Evolutionary conservation across 2,888 invertebrate species (phyloP).

Genomic region (Theretra japonica): DNA sequence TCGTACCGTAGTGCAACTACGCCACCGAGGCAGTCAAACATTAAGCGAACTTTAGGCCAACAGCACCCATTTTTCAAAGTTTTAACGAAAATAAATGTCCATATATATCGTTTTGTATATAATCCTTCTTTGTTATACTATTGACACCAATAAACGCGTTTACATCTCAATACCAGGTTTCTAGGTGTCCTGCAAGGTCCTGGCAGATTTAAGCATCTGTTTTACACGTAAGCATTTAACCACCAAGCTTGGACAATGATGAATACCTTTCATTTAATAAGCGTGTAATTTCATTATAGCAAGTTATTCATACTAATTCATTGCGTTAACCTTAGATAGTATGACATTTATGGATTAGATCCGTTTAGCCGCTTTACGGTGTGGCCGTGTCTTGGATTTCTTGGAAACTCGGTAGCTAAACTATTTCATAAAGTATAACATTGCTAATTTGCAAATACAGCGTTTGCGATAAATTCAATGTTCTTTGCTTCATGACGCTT

Average conservation of each 20-base stretch:
- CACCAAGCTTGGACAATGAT: not conserved
- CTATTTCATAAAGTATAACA: constrained; percentile 9
- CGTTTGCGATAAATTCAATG: too few species aligned
- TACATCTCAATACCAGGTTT: not conserved
- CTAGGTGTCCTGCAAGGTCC: not conserved
- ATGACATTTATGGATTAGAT: constrained; percentile 25
- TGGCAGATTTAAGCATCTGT: not conserved
- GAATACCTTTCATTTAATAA: constrained; percentile 18
- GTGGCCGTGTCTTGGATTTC: not conserved
- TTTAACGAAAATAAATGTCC: too few species aligned
- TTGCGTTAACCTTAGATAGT: constrained; percentile 18
- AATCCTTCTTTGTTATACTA: too few species aligned
- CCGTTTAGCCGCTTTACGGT: not conserved
- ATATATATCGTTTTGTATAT: too few species aligned
- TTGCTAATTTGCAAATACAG: not conserved
- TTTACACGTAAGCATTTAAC: not conserved
- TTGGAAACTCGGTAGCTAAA: constrained; percentile 9
- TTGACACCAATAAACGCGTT: too few species aligned
- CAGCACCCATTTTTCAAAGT: too few species aligned
- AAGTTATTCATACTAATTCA: constrained; percentile 20
- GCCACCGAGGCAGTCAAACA: too few species aligned
- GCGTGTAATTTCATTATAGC: constrained; percentile 3
- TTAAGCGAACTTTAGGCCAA: too few species aligned
- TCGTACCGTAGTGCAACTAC: too few species aligned
- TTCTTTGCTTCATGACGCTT: too few species aligned